Percentiles rank a stretch among this genome's conserved stretches.
These are phyloP conservation scores for Drosophila basisetae DNA, from an alignment of 2,888 invertebrate genomes.

Conservation along the genomic window DNA sequence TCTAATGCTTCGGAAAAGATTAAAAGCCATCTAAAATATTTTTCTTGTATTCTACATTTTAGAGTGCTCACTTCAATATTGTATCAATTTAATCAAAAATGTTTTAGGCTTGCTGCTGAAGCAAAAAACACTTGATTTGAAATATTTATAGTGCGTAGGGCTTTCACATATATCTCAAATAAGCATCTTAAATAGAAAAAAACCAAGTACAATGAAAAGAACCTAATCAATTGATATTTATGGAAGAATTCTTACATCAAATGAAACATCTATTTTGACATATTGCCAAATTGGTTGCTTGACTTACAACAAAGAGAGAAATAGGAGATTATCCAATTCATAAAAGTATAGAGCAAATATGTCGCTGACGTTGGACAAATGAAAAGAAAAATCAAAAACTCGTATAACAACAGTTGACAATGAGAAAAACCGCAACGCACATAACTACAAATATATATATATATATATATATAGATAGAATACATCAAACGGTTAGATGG, in stretches of 20 bases:
- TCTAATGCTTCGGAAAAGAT: not conserved
- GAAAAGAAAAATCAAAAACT: constrained; percentile 56
- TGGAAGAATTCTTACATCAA: constrained; percentile 2
- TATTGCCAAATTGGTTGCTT: constrained; percentile 18
- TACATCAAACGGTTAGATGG: constrained; percentile 57
- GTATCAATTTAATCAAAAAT: not conserved
- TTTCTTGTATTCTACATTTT: not conserved
- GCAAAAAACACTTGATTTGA: no score
- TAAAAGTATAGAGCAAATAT: constrained; percentile 13
- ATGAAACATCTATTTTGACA: constrained; percentile 32
- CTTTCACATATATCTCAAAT: not conserved
- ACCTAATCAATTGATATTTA: constrained; percentile 7
- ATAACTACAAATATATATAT: constrained; percentile 23
- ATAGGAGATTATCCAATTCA: constrained; percentile 23
- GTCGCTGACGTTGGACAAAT: constrained; percentile 24
- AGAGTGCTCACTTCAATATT: not conserved
- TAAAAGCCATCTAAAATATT: not conserved
- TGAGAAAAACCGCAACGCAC: constrained; percentile 64
- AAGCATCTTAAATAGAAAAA: not conserved
- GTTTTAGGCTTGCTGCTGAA: not conserved
- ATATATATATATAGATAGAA: constrained; percentile 10
- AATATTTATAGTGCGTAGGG: not conserved
- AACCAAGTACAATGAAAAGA: not conserved
- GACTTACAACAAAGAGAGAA: not conserved
- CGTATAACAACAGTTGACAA: constrained; percentile 69